phyloP scores from a whole-genome alignment of 2,797 vertebrate genomes.

The Pyrocephalus nanus region DNA sequence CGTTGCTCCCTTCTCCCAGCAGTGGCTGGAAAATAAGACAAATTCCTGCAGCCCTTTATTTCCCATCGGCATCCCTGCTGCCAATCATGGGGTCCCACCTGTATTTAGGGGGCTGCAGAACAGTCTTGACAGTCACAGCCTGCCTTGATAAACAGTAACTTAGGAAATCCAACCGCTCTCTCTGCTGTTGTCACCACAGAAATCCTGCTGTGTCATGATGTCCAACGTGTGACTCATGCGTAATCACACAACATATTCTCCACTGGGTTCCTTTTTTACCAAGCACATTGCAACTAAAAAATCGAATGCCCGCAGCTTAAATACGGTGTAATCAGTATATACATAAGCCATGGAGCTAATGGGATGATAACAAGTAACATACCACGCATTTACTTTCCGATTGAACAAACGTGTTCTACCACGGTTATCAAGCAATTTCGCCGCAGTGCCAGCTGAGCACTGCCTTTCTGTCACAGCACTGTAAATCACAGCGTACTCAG shows the following conservation, averaged over 20 bases:
- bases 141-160: background rate
- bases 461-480: background rate
- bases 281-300: background rate
- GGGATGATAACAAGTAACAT: background rate
- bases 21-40: background rate
- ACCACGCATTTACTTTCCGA: background rate
- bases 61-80: rapidly evolving
- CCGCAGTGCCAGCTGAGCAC: background rate
- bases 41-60: background rate
- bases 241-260: background rate
- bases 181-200: background rate
- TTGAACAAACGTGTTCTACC: background rate
- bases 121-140: background rate
- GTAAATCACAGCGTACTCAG: background rate
- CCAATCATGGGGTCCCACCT: rapidly evolving
- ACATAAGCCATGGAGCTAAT: background rate
- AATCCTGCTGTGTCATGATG: background rate
- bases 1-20: background rate
- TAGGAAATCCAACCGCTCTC: background rate
- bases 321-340: background rate
- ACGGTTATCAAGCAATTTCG: background rate
- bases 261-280: background rate
- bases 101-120: background rate
- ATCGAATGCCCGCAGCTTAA: background rate
- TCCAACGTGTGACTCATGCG: background rate